These are phyloP conservation scores for Sparus aurata DNA, from an alignment of 2,797 vertebrate species.

Conservation along the genomic window DNA sequence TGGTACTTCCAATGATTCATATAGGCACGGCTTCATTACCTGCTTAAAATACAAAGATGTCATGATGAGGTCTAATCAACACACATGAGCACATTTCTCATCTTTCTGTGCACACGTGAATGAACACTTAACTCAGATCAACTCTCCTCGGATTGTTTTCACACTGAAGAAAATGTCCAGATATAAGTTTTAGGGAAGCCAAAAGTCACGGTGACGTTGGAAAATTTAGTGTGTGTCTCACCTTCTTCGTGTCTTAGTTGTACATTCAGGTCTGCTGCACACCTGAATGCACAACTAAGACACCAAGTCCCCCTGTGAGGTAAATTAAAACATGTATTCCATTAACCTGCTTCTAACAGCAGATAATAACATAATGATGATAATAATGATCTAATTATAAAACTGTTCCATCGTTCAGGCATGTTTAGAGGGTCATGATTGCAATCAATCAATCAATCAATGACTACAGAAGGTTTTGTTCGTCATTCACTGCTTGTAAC, in stretches of 20 bases:
- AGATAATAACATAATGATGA: not conserved
- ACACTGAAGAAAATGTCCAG: no score
- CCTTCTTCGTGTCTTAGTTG: not conserved
- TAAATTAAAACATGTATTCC: slow-evolving; percentile 56
- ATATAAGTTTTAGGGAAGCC: no score
- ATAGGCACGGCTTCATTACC: no score
- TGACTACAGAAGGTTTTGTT: not conserved
- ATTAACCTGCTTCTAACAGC: not conserved
- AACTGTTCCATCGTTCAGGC: not conserved
- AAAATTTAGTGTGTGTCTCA: not conserved
- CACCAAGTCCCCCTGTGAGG: not conserved
- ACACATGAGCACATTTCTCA: no score
- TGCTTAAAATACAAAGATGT: no score
- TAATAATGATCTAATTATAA: not conserved
- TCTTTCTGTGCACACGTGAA: no score
- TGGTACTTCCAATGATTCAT: no score
- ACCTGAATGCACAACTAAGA: slow-evolving; percentile 25
- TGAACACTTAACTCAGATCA: no score
- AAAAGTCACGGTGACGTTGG: not conserved
- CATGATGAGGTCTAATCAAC: no score
- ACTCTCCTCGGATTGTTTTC: no score
- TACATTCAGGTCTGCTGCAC: not conserved
- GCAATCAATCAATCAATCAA: not conserved
- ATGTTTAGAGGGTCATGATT: not conserved
- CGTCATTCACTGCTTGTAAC: not conserved